Base-by-base conservation (phyloP, 2,888 invertebrate species). In the Platycheirus albimanus region DNA sequence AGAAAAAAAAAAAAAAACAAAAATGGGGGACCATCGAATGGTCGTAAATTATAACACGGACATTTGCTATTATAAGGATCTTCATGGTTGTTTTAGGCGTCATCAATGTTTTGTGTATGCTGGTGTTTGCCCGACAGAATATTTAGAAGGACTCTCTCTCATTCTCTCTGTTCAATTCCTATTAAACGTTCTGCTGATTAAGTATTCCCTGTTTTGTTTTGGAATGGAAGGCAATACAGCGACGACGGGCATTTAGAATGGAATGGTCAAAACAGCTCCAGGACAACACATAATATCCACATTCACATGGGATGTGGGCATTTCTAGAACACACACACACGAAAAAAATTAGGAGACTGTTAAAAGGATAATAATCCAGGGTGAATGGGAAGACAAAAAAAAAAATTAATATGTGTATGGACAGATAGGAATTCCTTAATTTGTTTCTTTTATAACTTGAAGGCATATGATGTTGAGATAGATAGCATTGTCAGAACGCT, bases 371-470 rank as follows among this genome's bases (percentile, higher is more conserved):
- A 61, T 45, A 72, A 75, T 66, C 71, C 56, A 28, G 33, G 61
- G 47, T 30, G 43, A n/a, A n/a, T n/a, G n/a, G n/a, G n/a, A n/a
- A n/a, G n/a, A n/a, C 15, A 8, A 33, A 58, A 5, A 38, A 20
- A 64, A 70, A 36, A 45, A 43, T 66, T 75, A 66, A 10, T 20
- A 33, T 38, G 24, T 56, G 7, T 58, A 66, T 49, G 49, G 24
- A 77, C 43, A 63, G 63, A 77, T 67, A 61, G 54, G 72, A 71
- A 47, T 67, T 77, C 71, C 76, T 77, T 77, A 81, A 81, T 81
- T 81, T 77, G 81, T 81, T 81, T 72, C 61, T 71, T 67, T 76
- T 80, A 76, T 76, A 70, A 64, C 64, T 76, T 51, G 33, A 49
- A 69, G 61, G 54, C 78, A 74, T 72, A 74, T 74, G 75, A 54